Evolutionary conservation across 2,888 invertebrate species (phyloP), one percentile per base, ranked within the genome.

Genomic region (Bellardia pandia): DNA sequence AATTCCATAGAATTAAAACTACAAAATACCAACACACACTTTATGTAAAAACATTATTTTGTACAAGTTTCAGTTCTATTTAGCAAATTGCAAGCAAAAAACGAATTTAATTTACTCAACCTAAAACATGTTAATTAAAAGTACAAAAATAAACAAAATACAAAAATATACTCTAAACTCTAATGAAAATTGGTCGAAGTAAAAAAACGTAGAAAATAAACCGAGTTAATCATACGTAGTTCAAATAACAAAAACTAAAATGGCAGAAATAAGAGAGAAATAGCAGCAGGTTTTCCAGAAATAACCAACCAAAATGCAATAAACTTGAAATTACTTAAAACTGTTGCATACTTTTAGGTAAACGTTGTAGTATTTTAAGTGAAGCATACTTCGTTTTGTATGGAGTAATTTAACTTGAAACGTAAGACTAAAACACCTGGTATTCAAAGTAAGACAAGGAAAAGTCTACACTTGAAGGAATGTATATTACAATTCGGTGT

Each of bases 51-150:
- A 71, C 51, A 72, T 62, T 62, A 66, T 42, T 77, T 77, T 78
- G 9, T 23, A 66, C 53, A 74, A 72, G 16, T 42, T 76, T 69
- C 23, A 58, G 48, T 51, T 75, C 30, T 69, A 13, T 76, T 82
- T 62, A 14, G 53, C 23, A 76, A 60, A 71, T 76, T 69, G 33
- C 14, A 62, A 16, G 13, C 45, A 53, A 30, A 77, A 23, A 68
- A 66, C 42, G 48, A 75, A 62, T 75, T 85, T 79, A 75, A 79
- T 74, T 79, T 33, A 75, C 74, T 75, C 74, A 75, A 60, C 14
- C 74, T 79, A 79, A 79, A 79, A 69, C 79, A 85, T 69, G 79
- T 85, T 85, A 85, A 85, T 85, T 85, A 85, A 81, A 77, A 81
- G 8, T 68, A 53, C 56, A 58, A 79, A 51, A 37, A 74, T 16